Percentiles rank a stretch among this genome's conserved stretches.
phyloP scores from a whole-genome alignment of 2,797 vertebrate species.

The Sebastes taczanowskii region DNA sequence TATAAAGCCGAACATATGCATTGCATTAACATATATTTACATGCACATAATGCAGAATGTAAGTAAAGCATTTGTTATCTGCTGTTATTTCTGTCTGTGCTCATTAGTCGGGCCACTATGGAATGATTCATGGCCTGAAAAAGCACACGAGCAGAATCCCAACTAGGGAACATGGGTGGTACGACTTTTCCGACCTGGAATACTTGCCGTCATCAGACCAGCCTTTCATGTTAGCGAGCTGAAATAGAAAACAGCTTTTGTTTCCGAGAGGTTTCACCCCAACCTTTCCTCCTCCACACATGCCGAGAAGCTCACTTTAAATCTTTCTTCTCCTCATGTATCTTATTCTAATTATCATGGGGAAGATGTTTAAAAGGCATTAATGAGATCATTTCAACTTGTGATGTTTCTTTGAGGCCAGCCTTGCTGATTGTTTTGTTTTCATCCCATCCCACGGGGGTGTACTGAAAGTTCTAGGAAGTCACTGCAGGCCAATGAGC shows the following conservation, averaged over 20 bases:
- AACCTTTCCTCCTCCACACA: constrained; percentile 3
- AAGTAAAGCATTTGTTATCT: constrained; percentile 38
- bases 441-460: neutral
- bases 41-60: constrained; percentile 28
- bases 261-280: constrained; percentile 27
- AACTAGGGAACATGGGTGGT: constrained; percentile 20
- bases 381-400: constrained; percentile 16
- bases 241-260: constrained; percentile 37
- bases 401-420: constrained; percentile 17
- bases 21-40: constrained; percentile 66
- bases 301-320: neutral
- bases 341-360: neutral
- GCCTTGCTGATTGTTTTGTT: constrained; percentile 12
- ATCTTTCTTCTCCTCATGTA: constrained; percentile 1
- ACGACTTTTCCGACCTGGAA: constrained; percentile 57
- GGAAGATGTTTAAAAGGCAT: constrained; percentile 11
- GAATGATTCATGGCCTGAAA: constrained; percentile 46
- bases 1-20: constrained; percentile 18
- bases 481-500: constrained; percentile 31
- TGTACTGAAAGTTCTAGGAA: constrained; percentile 13
- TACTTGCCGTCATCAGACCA: constrained; percentile 44
- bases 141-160: constrained; percentile 28
- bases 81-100: constrained; percentile 40
- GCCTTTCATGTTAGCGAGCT: constrained; percentile 56
- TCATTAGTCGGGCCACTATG: constrained; percentile 49